Evolutionary conservation across 2,113 vertebrate species (phyloP).

Genomic region (Heterochromis multidens): DNA sequence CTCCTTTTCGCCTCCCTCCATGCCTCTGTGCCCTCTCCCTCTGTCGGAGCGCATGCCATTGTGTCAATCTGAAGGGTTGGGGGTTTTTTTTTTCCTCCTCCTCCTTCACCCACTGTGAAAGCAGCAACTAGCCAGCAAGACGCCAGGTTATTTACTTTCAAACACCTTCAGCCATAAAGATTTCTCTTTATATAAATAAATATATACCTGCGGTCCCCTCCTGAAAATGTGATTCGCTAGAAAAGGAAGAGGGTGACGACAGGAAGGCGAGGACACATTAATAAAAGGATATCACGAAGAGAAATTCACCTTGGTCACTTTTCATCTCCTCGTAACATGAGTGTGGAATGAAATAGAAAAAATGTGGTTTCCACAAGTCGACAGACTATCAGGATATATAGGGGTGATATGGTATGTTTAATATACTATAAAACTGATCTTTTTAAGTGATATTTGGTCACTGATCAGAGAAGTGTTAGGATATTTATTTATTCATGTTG

Average conservation of each 20-base stretch:
- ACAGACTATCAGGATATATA: neutral
- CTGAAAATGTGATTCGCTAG: constrained; percentile 45
- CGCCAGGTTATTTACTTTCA: constrained; percentile 66
- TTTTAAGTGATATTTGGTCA: neutral
- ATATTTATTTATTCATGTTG: neutral
- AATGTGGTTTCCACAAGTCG: neutral
- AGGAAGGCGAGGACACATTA: constrained; percentile 44
- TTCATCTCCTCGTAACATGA: constrained; percentile 17
- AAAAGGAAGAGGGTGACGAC: constrained; percentile 37
- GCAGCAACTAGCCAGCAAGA: constrained; percentile 50
- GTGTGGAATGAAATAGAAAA: constrained; percentile 23
- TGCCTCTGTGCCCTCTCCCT: constrained; percentile 58
- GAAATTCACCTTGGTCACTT: constrained; percentile 35
- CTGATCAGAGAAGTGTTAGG: neutral
- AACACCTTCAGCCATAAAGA: constrained; percentile 58
- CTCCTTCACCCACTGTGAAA: constrained; percentile 65
- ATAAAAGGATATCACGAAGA: constrained; percentile 35
- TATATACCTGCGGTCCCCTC: constrained; percentile 8
- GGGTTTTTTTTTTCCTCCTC: neutral
- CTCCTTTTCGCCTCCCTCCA: constrained; percentile 32
- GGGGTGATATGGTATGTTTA: neutral
- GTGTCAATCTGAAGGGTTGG: constrained; percentile 71
- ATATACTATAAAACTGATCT: neutral
- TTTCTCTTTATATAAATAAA: constrained; percentile 32
- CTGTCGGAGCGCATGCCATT: constrained; percentile 60